Conservation (phyloP, 2,888 invertebrate genomes). For the Icerya purchasi region DNA sequence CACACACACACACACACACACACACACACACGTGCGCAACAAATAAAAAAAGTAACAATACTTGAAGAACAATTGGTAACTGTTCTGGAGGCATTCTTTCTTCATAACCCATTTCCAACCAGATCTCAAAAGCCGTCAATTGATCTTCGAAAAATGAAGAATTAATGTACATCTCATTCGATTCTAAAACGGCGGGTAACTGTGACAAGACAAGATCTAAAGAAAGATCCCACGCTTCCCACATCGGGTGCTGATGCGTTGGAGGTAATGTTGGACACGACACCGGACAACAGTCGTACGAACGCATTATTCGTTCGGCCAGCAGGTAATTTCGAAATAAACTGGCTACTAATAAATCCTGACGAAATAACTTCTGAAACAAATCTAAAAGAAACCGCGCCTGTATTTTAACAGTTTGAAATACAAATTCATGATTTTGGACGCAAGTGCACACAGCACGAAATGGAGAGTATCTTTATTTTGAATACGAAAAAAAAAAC, state of each 20-base stretch:
- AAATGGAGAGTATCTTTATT: too few species aligned
- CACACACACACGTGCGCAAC: too few species aligned
- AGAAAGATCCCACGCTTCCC: slow-evolving; percentile 89
- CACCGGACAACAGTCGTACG: slow-evolving; percentile 93
- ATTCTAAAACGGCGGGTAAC: slow-evolving; percentile 50
- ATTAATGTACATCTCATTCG: slow-evolving; percentile 30
- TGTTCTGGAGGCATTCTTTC: slow-evolving; percentile 77
- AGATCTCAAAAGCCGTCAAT: slow-evolving; percentile 89
- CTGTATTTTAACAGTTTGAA: too few species aligned
- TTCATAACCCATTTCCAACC: slow-evolving; percentile 63
- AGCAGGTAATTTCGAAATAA: slow-evolving; percentile 90
- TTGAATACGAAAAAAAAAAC: too few species aligned
- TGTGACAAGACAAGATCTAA: slow-evolving; percentile 84
- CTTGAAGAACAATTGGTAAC: slow-evolving; percentile 90
- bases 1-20: too few species aligned
- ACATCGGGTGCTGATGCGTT: slow-evolving; percentile 74
- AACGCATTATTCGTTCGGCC: slow-evolving; percentile 85
- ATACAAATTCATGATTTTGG: too few species aligned
- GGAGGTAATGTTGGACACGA: slow-evolving; percentile 78
- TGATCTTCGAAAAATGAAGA: slow-evolving; percentile 94
- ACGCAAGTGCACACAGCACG: too few species aligned
- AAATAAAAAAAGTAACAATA: slow-evolving; percentile 24
- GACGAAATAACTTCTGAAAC: slow-evolving; percentile 89
- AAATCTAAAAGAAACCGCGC: slow-evolving; percentile 46
- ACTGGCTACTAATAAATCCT: slow-evolving; percentile 94